Conservation (phyloP, 2,797 vertebrate species). For the Artibeus lituratus region DNA sequence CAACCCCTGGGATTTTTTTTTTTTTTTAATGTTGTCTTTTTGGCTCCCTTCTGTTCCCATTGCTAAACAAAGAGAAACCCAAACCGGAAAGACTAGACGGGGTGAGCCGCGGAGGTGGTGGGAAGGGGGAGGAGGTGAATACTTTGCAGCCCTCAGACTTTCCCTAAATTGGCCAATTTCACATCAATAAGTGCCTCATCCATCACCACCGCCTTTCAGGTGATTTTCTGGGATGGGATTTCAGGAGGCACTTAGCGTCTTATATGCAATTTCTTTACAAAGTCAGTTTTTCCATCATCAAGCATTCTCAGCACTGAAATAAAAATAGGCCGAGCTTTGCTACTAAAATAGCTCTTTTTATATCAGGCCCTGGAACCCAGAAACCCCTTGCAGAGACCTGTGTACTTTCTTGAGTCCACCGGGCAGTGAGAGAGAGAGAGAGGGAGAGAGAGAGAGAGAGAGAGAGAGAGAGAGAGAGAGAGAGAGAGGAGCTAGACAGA, state of each 20-base stretch:
- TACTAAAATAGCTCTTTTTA: slow-evolving; percentile 25
- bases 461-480: not conserved
- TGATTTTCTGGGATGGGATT: slow-evolving; percentile 44
- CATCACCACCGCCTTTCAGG: slow-evolving; percentile 68
- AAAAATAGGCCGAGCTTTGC: slow-evolving; percentile 17
- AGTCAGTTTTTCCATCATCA: slow-evolving; percentile 52
- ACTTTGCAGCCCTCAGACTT: slow-evolving; percentile 33
- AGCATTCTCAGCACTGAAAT: slow-evolving; percentile 51
- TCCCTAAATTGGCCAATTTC: slow-evolving; percentile 64
- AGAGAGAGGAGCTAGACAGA: not conserved
- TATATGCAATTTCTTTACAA: slow-evolving; percentile 48
- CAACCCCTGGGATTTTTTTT: not conserved
- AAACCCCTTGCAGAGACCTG: not conserved
- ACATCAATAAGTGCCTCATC: slow-evolving; percentile 58
- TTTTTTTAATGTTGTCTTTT: not conserved
- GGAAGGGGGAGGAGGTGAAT: not conserved
- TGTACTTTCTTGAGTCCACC: not conserved
- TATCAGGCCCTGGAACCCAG: not conserved
- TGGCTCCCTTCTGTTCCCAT: slow-evolving; percentile 44
- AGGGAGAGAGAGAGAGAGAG: not conserved
- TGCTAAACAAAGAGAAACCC: slow-evolving; percentile 54
- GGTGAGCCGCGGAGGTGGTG: not conserved
- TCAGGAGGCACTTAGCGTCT: slow-evolving; percentile 28
- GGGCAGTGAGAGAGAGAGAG: not conserved
- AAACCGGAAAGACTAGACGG: not conserved